Conservation (phyloP, 2,113 vertebrate genomes). For the Lophura nycthemera region DNA sequence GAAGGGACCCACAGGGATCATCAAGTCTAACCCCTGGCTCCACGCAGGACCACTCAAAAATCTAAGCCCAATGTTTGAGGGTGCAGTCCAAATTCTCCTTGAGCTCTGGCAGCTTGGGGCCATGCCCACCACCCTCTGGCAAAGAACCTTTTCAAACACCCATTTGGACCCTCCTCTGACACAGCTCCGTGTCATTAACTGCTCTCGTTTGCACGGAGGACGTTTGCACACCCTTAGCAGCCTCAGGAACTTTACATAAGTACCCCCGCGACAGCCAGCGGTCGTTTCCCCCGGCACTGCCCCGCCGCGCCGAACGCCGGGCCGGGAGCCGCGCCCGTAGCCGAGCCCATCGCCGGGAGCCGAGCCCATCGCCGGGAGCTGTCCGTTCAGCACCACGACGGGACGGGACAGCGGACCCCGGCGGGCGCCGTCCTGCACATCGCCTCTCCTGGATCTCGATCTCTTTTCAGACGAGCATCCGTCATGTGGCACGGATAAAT, state of each 20-base stretch:
- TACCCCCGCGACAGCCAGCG: neutral
- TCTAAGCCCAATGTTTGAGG: neutral
- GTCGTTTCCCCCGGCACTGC: neutral
- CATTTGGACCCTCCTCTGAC: neutral
- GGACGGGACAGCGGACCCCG: neutral
- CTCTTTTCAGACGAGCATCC: neutral
- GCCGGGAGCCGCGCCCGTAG: neutral
- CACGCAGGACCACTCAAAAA: neutral
- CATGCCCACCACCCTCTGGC: neutral
- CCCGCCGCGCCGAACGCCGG: too few species aligned
- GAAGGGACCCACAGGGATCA: neutral
- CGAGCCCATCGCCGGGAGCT: neutral
- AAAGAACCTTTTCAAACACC: neutral
- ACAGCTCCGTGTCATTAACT: neutral
- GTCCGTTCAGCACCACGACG: neutral
- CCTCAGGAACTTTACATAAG: neutral
- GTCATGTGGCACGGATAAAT: neutral
- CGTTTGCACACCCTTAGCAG: neutral
- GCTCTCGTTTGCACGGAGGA: neutral
- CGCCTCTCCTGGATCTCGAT: fast-evolving
- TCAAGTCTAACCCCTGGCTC: neutral
- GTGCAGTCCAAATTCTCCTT: neutral
- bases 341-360: too few species aligned
- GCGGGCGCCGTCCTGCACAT: neutral
- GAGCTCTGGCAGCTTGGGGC: neutral